phyloP scores from a whole-genome alignment of 1,140 invertebrate species.

The Globodera rostochiensis region DNA sequence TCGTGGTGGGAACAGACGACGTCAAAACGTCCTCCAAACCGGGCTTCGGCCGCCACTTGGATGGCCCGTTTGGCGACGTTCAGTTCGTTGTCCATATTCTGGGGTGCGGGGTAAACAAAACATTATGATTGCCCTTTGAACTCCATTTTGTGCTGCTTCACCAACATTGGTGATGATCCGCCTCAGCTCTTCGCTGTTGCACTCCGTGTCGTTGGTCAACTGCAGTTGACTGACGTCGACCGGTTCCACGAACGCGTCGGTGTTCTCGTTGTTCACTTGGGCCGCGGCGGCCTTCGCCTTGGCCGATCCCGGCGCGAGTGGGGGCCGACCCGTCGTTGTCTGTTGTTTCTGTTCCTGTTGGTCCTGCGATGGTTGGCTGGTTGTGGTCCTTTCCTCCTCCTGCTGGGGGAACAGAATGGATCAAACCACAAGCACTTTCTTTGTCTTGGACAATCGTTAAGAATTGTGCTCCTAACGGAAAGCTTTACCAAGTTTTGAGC shows the following conservation, averaged over 20 bases:
- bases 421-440: not conserved
- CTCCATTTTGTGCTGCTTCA: not conserved
- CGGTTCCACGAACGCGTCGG: slow-evolving; percentile 38
- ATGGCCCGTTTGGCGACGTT: slow-evolving; percentile 50
- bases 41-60: slow-evolving; percentile 51
- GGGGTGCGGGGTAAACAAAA: not conserved
- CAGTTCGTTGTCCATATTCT: slow-evolving; percentile 52
- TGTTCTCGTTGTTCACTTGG: slow-evolving; percentile 6
- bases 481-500: too few relatives aligned
- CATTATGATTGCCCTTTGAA: not conserved
- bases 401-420: not conserved
- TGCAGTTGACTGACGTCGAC: slow-evolving; percentile 44
- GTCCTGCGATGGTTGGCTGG: not conserved
- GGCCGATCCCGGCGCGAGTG: not conserved
- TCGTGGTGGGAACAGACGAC: slow-evolving; percentile 45
- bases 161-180: slow-evolving; percentile 44
- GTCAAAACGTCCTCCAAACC: slow-evolving; percentile 57
- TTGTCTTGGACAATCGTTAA: not conserved
- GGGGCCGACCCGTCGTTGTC: not conserved
- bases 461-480: too few relatives aligned
- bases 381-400: slow-evolving; percentile 19
- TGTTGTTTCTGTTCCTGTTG: slow-evolving; percentile 9
- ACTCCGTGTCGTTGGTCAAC: slow-evolving; percentile 54
- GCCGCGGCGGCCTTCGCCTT: slow-evolving; percentile 6
- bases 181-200: slow-evolving; percentile 50